A percentile compares a stretch with the other conserved stretches of the same genome.
These are phyloP conservation scores for Chrysodeixis includens DNA, from an alignment of 2,888 invertebrate genomes.

Conservation along the genomic window DNA sequence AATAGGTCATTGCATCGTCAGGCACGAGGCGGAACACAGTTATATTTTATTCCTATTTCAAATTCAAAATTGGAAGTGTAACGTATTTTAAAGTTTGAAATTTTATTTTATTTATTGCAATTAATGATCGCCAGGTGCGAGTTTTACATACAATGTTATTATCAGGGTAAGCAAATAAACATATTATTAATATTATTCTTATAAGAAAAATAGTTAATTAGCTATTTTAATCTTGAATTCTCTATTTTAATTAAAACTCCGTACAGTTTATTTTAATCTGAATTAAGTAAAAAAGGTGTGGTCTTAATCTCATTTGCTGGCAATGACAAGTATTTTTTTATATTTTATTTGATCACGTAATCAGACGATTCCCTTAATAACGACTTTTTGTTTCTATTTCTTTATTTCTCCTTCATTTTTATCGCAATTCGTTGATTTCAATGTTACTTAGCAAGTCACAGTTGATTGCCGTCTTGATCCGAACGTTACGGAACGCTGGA, in stretches of 20 bases:
- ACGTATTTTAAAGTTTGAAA: conserved; percentile 53
- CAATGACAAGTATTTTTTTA: background rate
- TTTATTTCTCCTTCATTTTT: conserved; percentile 43
- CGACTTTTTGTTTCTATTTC: conserved; percentile 32
- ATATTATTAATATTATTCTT: background rate
- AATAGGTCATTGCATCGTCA: conserved; percentile 76
- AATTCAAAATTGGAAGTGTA: conserved; percentile 60
- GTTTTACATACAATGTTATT: conserved; percentile 72
- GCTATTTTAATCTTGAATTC: too few species aligned
- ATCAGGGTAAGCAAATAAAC: conserved; percentile 74
- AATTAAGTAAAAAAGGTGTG: background rate
- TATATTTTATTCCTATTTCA: conserved; percentile 50
- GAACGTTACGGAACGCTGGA: conserved; percentile 32
- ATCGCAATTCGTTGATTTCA: conserved; percentile 41
- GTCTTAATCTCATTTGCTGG: background rate
- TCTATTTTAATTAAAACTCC: too few species aligned
- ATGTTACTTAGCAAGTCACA: conserved; percentile 42
- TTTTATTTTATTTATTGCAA: conserved; percentile 47
- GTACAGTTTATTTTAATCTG: too few species aligned
- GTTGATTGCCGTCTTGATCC: conserved; percentile 35
- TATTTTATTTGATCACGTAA: conserved; percentile 5
- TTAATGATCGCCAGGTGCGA: conserved; percentile 67
- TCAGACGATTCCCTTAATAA: conserved; percentile 32
- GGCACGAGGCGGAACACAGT: conserved; percentile 74
- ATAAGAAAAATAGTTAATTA: background rate